A percentile compares a stretch with the other conserved stretches of the same genome.
phyloP scores from a whole-genome alignment of 2,888 invertebrate species.

The Chymomyza caudatula region DNA sequence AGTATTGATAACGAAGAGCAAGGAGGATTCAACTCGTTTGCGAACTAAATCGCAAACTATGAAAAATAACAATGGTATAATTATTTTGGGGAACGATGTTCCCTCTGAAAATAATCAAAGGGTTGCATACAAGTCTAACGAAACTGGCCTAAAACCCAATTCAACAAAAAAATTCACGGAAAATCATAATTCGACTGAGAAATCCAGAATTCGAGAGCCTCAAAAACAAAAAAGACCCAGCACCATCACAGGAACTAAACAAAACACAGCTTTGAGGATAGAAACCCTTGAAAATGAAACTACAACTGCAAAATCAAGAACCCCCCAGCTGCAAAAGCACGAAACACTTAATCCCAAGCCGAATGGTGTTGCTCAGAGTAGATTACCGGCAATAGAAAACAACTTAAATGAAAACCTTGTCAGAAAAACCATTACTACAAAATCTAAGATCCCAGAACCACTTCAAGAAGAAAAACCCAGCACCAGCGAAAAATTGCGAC shows the following conservation, averaged over 20 bases:
- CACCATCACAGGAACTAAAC: not conserved
- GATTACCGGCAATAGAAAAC: no score
- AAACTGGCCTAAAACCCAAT: not conserved
- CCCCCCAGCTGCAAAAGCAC: not conserved
- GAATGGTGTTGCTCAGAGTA: no score
- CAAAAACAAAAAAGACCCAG: not conserved
- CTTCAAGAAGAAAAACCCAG: constrained; percentile 41
- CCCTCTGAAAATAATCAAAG: not conserved
- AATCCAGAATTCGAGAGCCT: not conserved
- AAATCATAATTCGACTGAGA: not conserved
- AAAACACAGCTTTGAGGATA: not conserved
- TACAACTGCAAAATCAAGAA: not conserved
- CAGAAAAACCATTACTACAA: not conserved
- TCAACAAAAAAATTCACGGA: not conserved
- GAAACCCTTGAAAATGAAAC: not conserved
- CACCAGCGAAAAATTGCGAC: constrained; percentile 45
- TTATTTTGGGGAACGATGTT: not conserved
- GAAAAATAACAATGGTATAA: not conserved
- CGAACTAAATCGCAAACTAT: not conserved
- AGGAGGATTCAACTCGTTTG: not conserved
- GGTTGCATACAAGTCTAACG: not conserved
- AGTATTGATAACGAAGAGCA: not conserved
- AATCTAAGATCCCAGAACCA: no score
- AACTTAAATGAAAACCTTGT: not conserved
- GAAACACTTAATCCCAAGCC: not conserved